Evolutionary conservation across 2,113 vertebrate genomes (phyloP).

Genomic region (Colaptes auratus): DNA sequence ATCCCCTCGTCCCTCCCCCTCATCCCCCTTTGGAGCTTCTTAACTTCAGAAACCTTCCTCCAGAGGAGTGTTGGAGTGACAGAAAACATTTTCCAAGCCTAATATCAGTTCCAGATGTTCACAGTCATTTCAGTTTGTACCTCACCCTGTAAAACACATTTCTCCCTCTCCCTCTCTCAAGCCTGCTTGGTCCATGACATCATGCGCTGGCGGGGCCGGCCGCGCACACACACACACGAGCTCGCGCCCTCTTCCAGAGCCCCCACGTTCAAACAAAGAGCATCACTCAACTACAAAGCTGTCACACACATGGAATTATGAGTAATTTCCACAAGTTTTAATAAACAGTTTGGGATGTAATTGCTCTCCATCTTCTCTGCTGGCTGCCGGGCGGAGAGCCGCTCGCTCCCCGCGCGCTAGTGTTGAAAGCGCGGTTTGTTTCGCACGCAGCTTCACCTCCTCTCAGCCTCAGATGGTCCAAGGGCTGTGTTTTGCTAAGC

Average conservation of each 20-base stretch:
- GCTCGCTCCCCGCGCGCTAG: background rate
- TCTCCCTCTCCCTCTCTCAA: conserved; percentile 35
- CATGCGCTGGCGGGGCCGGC: conserved; percentile 34
- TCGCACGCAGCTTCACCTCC: background rate
- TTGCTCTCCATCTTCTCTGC: background rate
- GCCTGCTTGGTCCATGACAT: conserved; percentile 68
- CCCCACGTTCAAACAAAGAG: conserved; percentile 57
- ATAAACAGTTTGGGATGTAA: conserved; percentile 46
- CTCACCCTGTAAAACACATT: conserved; percentile 79
- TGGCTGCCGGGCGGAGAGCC: background rate
- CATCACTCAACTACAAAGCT: conserved; percentile 53
- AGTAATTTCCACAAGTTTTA: conserved; percentile 66
- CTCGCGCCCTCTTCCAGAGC: background rate
- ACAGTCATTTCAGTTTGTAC: conserved; percentile 75
- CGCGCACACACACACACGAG: background rate
- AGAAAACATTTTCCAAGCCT: conserved; percentile 77
- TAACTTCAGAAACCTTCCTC: conserved; percentile 70
- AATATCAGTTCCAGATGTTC: conserved; percentile 83
- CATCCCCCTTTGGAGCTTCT: conserved; percentile 51
- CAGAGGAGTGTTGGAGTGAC: conserved; percentile 67
- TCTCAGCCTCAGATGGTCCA: background rate
- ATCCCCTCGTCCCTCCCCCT: conserved; percentile 12
- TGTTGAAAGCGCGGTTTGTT: conserved; percentile 60
- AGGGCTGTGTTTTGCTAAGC: conserved; percentile 15
- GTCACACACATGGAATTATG: background rate